Base-by-base conservation (phyloP, 2,888 invertebrate genomes). In the Amitus sp. region DNA sequence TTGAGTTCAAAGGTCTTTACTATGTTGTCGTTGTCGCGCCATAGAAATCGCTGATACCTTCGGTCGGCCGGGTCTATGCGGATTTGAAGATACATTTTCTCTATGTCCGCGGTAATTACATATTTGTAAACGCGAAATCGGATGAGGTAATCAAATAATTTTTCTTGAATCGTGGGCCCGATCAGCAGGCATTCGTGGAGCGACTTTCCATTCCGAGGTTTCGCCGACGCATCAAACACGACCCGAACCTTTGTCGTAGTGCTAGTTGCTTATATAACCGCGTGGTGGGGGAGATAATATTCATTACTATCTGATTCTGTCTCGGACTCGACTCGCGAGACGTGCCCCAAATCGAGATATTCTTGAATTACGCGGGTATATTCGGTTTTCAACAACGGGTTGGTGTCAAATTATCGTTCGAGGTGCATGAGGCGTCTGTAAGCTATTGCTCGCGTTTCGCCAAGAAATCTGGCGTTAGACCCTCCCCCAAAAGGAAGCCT, bases 201-300 rank as follows among this genome's bases (percentile, higher is more conserved):
- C 1, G 62, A 59, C 3, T 33, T 27, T 27, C 56, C 56, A 12
- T n/a, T 43, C 27, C 15, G 45, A 20, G 15, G 47, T 20, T 42
- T 33, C 1, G 6, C 19, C 6, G 28, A 60, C 40, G 9, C 13
- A 7, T 15, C 46, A 27, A 30, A 30, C n/a, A 30, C 30, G 30
- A 64, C 51, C 42, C 64, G 49, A 1, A 49, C 30, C 13, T 61
- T 65, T 1, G 61, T 58, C 2, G 58, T 62, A 0, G 28, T 19
- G 20, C 61, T 65, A 5, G 53, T 27, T 4, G 47, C 19, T 47
- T 68, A 66, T 7, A 64, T 20, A n/a, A 68, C 60, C 23, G 57
- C 59, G 40, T 66, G 65, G 23, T 64, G 67, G 0, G 62, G 61
- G 27, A 68, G 34, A 30, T 66, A 62, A 55, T 56, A 69, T 9